Evolutionary conservation across 2,797 vertebrate species (phyloP).

Genomic region (Eulemur mongoz): DNA sequence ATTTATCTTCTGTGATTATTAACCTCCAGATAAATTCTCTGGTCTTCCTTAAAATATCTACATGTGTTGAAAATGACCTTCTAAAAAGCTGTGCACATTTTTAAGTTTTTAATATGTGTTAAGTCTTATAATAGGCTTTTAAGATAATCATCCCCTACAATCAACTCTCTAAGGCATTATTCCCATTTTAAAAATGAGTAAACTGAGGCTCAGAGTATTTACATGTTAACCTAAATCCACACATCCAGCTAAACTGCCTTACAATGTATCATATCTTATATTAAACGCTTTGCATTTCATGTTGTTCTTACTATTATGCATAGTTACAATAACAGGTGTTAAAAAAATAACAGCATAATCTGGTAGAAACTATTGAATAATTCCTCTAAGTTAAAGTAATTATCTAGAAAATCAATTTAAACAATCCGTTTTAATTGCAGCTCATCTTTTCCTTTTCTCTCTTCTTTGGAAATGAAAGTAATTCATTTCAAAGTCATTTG

Average conservation of each 20-base stretch:
- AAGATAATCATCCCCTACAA: not conserved
- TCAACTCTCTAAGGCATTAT: not conserved
- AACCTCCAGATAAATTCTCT: not conserved
- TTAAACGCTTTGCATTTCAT: not conserved
- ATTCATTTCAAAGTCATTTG: not conserved
- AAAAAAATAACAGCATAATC: not conserved
- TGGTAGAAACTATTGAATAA: not conserved
- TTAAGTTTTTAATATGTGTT: not conserved
- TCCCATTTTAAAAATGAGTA: not conserved
- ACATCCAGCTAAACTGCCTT: not conserved
- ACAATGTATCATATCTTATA: not conserved
- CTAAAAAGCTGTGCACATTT: not conserved
- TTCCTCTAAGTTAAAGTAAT: not conserved
- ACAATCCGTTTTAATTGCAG: not conserved
- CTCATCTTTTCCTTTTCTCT: not conserved
- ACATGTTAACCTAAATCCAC: not conserved
- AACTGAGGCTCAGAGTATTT: not conserved
- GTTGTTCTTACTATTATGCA: not conserved
- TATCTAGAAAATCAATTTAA: slow-evolving; percentile 18
- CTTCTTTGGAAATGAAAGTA: not conserved
- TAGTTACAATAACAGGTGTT: not conserved
- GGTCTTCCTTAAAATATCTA: not conserved
- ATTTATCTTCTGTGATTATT: not conserved
- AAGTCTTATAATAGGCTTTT: not conserved
- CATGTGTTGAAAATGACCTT: not conserved